These are phyloP conservation scores for Rhinogobius similis DNA, from an alignment of 2,113 vertebrate species.

Conservation along the genomic window DNA sequence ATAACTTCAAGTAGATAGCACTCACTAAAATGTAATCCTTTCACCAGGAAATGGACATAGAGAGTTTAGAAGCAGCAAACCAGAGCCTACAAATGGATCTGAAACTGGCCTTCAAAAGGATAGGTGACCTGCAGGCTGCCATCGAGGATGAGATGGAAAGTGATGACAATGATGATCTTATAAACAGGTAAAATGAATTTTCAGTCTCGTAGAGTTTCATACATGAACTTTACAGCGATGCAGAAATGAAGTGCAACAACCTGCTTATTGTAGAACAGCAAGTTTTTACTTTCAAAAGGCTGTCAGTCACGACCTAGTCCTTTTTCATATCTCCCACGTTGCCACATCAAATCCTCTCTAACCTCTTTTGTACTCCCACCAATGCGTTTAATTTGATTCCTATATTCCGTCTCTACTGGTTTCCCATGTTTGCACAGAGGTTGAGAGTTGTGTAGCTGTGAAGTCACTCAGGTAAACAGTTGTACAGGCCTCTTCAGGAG, in stretches of 20 bases:
- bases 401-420: slow-evolving; percentile 48
- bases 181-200: slow-evolving; percentile 86
- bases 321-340: slow-evolving; percentile 40
- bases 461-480: slow-evolving; percentile 60
- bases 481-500: slow-evolving; percentile 37
- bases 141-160: slow-evolving; percentile 99
- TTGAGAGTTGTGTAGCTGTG: slow-evolving; percentile 53
- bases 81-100: slow-evolving; percentile 97
- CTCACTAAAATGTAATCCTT: slow-evolving; percentile 29
- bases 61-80: slow-evolving; percentile 95
- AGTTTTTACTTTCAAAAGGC: slow-evolving; percentile 27
- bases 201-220: not conserved
- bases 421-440: slow-evolving; percentile 48
- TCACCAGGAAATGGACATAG: slow-evolving; percentile 94
- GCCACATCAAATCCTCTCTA: slow-evolving; percentile 34
- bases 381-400: slow-evolving; percentile 50
- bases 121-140: slow-evolving; percentile 95
- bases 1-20: slow-evolving; percentile 1
- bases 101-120: slow-evolving; percentile 98
- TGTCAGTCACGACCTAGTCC: slow-evolving; percentile 49
- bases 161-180: slow-evolving; percentile 93
- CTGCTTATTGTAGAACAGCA: slow-evolving; percentile 23
- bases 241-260: slow-evolving; percentile 10
- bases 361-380: slow-evolving; percentile 26
- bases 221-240: slow-evolving; percentile 4